Conservation (phyloP, 2,888 invertebrate genomes). For the Philaethria dido region DNA sequence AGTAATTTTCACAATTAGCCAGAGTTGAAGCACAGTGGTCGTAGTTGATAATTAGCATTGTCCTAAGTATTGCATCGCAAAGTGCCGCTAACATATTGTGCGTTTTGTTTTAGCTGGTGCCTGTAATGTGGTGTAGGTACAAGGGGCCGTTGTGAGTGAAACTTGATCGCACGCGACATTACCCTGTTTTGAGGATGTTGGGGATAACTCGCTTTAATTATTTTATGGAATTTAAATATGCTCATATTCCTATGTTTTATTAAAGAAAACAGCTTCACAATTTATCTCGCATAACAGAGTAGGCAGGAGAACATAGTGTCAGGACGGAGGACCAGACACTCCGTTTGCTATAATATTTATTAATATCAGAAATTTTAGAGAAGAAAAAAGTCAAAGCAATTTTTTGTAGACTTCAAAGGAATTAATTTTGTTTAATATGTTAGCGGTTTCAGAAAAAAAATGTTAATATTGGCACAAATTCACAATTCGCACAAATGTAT, state of each 20-base stretch:
- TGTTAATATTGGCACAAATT: too few relatives aligned
- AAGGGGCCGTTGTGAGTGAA: constrained; percentile 68
- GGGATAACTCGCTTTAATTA: constrained; percentile 31
- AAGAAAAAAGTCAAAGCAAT: too few relatives aligned
- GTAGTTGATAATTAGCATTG: constrained; percentile 65
- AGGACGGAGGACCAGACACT: too few relatives aligned
- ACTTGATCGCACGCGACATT: constrained; percentile 78
- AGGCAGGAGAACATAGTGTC: too few relatives aligned
- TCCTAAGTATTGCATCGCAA: constrained; percentile 69
- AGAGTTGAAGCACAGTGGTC: constrained; percentile 48
- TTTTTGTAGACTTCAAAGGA: too few relatives aligned
- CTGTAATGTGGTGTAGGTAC: constrained; percentile 52
- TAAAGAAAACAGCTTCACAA: too few relatives aligned
- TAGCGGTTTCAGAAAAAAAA: too few relatives aligned
- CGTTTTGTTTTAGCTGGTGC: constrained; percentile 62
- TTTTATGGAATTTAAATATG: neutral
- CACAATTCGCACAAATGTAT: too few relatives aligned
- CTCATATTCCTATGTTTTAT: too few relatives aligned
- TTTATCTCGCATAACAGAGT: too few relatives aligned
- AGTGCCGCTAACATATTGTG: constrained; percentile 74
- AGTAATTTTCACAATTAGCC: constrained; percentile 45
- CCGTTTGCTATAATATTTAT: neutral
- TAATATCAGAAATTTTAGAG: neutral
- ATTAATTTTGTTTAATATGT: too few relatives aligned
- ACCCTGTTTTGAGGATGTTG: constrained; percentile 57